These are phyloP conservation scores for Ephestia elutella DNA, from an alignment of 1,140 invertebrate species.

Conservation along the genomic window DNA sequence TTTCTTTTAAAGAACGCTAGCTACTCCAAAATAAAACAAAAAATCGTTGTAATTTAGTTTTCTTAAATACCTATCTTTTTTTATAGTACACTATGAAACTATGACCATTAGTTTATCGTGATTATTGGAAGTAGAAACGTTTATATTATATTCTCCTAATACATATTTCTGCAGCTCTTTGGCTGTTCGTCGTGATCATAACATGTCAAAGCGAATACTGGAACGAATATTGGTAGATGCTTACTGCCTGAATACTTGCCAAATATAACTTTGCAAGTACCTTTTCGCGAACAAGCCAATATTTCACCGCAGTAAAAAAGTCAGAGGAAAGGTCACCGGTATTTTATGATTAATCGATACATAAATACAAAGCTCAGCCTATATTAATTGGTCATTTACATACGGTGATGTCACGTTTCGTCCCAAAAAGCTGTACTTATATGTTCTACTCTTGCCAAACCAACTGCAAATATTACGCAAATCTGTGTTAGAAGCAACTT, in stretches of 20 bases:
- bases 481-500: neutral
- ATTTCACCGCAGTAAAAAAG: neutral
- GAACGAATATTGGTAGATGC: neutral
- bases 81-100: no score
- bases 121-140: no score
- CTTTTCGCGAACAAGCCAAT: neutral
- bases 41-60: no score
- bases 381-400: neutral
- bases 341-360: slow-evolving; percentile 4
- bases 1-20: no score
- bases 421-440: neutral
- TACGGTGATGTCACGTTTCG: neutral
- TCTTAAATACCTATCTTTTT: no score
- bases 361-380: neutral
- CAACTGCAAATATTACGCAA: neutral
- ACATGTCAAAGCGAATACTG: neutral
- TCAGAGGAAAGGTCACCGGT: neutral
- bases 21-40: no score
- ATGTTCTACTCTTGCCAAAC: neutral
- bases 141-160: neutral
- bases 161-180: neutral
- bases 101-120: no score
- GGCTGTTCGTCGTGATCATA: neutral
- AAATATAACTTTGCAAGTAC: neutral
- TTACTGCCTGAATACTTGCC: neutral